Percentiles rank a stretch among this genome's conserved stretches.
Evolutionary conservation across 2,113 vertebrate genomes (phyloP).

Genomic region (Hystrix brachyura): DNA sequence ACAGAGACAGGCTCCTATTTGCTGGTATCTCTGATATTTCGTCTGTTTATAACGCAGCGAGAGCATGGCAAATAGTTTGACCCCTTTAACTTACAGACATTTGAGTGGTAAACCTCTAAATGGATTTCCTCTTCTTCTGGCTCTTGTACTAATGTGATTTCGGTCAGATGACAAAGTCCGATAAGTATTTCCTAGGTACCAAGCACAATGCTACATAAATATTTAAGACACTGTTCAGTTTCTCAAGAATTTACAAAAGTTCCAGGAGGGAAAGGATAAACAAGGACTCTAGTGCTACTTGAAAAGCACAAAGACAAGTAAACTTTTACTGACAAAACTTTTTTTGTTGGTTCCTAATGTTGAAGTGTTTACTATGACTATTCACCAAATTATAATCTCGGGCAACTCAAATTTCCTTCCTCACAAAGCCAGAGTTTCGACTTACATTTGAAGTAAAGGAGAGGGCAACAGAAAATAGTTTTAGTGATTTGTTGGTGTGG

Average conservation of each 20-base stretch:
- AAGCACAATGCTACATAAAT: not conserved
- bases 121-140: not conserved
- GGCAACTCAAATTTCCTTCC: constrained; percentile 56
- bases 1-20: not conserved
- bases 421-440: not conserved
- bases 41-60: not conserved
- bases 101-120: not conserved
- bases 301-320: not conserved
- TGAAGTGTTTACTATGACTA: not conserved
- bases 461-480: not conserved
- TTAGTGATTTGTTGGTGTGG: not conserved
- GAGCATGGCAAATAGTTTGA: not conserved
- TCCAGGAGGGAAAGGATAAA: not conserved
- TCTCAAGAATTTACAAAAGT: constrained; percentile 48
- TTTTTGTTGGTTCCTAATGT: not conserved
- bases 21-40: not conserved
- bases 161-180: not conserved
- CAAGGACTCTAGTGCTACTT: not conserved
- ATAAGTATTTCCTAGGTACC: not conserved
- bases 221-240: constrained; percentile 1
- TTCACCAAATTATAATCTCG: constrained; percentile 31
- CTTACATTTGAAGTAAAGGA: not conserved
- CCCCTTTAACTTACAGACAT: not conserved
- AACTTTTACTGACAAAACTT: not conserved
- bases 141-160: not conserved